phyloP scores from a whole-genome alignment of 2,797 vertebrate species.

The Cossypha caffra region DNA sequence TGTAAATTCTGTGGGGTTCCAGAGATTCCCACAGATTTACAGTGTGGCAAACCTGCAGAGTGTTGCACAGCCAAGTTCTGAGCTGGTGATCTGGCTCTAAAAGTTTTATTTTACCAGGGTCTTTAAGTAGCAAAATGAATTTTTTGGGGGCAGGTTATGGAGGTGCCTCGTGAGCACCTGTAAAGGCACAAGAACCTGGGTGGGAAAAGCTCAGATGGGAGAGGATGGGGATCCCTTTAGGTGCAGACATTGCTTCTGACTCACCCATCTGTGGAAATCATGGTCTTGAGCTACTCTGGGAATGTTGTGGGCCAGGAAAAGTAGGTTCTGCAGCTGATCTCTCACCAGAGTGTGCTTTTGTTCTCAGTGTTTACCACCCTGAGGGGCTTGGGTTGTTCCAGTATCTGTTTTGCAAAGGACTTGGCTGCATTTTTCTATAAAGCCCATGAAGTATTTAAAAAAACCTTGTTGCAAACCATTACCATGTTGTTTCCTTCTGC shows the following conservation, averaged over 20 bases:
- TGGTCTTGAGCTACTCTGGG: neutral
- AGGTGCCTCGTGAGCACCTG: neutral
- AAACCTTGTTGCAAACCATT: neutral
- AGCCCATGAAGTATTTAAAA: neutral
- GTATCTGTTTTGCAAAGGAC: conserved; percentile 3
- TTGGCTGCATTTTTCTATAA: conserved; percentile 8
- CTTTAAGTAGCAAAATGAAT: neutral
- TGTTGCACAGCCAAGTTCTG: neutral
- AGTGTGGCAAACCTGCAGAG: neutral
- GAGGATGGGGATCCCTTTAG: neutral
- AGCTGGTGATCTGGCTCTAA: neutral
- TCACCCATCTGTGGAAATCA: neutral
- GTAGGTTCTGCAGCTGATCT: neutral
- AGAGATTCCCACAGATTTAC: neutral
- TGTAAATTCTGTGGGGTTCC: neutral
- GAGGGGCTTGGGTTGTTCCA: neutral
- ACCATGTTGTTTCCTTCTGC: neutral
- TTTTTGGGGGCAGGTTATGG: neutral
- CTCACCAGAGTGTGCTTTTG: neutral
- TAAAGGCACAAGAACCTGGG: neutral
- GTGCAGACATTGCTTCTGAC: neutral
- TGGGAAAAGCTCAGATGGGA: neutral
- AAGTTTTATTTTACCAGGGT: neutral
- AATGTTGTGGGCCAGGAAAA: neutral
- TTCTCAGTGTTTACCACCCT: neutral